Evolutionary conservation across 2,113 vertebrate species (phyloP), one percentile per base, ranked within the genome.

Genomic region (Microcebus ravelobensis): DNA sequence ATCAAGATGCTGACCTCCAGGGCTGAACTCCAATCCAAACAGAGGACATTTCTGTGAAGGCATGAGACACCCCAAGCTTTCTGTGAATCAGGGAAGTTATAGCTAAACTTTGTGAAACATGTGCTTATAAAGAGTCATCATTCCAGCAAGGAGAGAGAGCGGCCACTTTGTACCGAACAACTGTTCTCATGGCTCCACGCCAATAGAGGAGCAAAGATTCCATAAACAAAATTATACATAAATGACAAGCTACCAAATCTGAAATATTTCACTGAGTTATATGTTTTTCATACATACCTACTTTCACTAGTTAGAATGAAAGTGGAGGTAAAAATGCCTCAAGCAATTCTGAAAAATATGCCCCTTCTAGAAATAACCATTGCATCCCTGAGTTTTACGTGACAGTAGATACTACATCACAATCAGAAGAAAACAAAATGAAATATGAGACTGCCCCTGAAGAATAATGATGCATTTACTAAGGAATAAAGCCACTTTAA

Each of bases 11-110:
- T 52, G 39, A 71, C 80, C 48, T 97, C 77, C 57, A 92, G 93
- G 89, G 95, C 95, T 93, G 77, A 90, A 96, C 91, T 97, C 61
- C 3, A 11, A 0, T 92, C 92, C 96, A 98, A 94, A 97, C 91
- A 93, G 73, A 97, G 97, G 90, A 93, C 90, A 95, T 95, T 94
- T 97, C 94, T 0, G 1, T n/a, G 79, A 97, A 91, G 80, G 21
- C 90, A 97, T 80, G 93, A 96, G 95, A 93, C 80, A 95, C 85
- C 93, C 96, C 65, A 93, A 91, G 92, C 80, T 96, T 94, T 84
- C 97, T 97, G 85, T 96, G 90, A 94, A 92, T 89, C 63, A 27
- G 93, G 96, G 95, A 97, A 96, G 93, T 87, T 81, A 97, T 42
- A 92, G 79, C 80, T 76, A 96, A 97, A 96, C 94, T 89, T 94